Conservation (phyloP, 2,888 invertebrate species). For the Plagodis pulveraria region DNA sequence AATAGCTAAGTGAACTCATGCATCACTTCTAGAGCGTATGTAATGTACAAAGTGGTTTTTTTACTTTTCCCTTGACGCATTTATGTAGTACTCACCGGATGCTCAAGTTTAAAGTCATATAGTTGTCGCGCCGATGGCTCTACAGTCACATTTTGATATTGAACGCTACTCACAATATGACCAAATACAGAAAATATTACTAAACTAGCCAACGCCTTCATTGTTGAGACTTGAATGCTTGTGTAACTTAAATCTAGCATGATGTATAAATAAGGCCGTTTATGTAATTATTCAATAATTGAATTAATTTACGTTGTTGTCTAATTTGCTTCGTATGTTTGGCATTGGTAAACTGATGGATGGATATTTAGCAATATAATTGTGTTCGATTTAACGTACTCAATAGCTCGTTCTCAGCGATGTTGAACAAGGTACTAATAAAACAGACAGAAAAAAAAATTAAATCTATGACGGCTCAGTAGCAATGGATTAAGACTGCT, state of each 20-base stretch:
- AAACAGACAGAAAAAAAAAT: too few species aligned
- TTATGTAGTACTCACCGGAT: constrained; percentile 14
- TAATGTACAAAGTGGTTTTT: too few species aligned
- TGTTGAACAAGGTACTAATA: too few species aligned
- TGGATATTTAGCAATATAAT: neutral
- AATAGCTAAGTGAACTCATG: too few species aligned
- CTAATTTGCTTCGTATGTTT: neutral
- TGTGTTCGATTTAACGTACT: neutral
- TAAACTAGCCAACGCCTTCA: constrained; percentile 5
- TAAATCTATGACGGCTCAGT: too few species aligned
- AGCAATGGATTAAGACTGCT: too few species aligned
- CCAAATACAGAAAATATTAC: neutral
- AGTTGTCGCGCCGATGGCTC: constrained; percentile 46
- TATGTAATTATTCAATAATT: neutral
- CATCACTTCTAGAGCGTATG: too few species aligned
- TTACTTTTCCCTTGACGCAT: too few species aligned
- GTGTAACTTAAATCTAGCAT: neutral
- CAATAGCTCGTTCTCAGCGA: too few species aligned
- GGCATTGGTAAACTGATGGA: neutral
- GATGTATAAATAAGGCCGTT: neutral
- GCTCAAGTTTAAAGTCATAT: constrained; percentile 47
- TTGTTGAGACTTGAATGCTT: constrained; percentile 1
- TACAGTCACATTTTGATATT: constrained; percentile 32
- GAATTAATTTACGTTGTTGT: neutral
- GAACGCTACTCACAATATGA: constrained; percentile 7